These are phyloP conservation scores for Automeris io DNA, from an alignment of 2,888 invertebrate genomes.

Conservation along the genomic window DNA sequence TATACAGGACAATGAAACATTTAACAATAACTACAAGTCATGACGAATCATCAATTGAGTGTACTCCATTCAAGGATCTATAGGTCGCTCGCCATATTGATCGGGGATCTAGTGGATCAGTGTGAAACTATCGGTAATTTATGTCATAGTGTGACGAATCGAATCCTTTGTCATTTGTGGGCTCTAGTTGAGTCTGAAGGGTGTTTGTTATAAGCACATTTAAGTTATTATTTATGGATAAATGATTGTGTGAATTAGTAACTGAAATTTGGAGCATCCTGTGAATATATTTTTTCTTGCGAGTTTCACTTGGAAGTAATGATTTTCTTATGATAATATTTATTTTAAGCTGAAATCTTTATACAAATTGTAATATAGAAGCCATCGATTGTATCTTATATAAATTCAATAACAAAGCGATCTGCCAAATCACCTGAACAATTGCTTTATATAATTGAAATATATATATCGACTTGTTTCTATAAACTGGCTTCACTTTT, in stretches of 20 bases:
- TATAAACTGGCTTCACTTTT: no score
- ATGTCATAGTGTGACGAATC: slow-evolving; percentile 42
- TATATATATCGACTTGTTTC: no score
- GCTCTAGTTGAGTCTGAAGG: slow-evolving; percentile 13
- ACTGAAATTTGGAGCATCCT: no score
- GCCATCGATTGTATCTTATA: no score
- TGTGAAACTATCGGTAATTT: slow-evolving; percentile 40
- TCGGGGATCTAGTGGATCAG: slow-evolving; percentile 22
- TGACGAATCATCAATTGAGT: slow-evolving; percentile 35
- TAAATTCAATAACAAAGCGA: no score
- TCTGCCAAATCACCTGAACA: no score
- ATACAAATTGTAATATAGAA: no score
- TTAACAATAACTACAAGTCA: slow-evolving; percentile 9
- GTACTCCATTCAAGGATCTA: slow-evolving; percentile 20
- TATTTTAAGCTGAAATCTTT: no score
- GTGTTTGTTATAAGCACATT: not conserved
- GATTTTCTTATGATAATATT: no score
- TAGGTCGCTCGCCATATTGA: slow-evolving; percentile 16
- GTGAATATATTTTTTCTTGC: no score
- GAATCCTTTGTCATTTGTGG: slow-evolving; percentile 25
- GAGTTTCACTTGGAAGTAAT: not conserved
- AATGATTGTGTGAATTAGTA: slow-evolving; percentile 1
- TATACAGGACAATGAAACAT: not conserved
- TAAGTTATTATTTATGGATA: not conserved
- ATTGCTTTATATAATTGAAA: no score